A percentile compares a stretch with the other conserved stretches of the same genome.
Conservation (phyloP, 2,113 vertebrate species). For the Psittacula cyanocephala region DNA sequence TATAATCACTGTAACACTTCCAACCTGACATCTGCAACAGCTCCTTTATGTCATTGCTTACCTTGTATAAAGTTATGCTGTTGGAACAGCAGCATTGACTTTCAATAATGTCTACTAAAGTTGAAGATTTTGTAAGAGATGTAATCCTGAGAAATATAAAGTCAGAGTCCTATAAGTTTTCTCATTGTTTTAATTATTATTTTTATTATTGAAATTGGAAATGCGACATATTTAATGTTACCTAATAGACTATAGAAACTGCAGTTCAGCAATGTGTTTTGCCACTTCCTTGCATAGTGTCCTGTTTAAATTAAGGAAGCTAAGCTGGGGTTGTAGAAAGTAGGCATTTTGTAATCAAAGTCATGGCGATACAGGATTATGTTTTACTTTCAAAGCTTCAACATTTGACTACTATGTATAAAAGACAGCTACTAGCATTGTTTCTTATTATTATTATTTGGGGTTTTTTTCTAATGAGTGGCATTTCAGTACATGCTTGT, state of each 20-base stretch:
- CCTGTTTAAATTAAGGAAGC: not conserved
- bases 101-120: not conserved
- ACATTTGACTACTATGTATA: not conserved
- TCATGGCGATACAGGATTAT: fast-evolving
- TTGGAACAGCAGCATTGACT: not conserved
- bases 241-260: not conserved
- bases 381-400: not conserved
- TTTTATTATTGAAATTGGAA: not conserved
- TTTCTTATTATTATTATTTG: not conserved
- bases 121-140: not conserved
- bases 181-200: not conserved
- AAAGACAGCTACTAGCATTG: not conserved
- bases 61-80: not conserved
- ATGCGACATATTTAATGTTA: not conserved
- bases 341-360: not conserved
- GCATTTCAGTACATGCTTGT: not conserved
- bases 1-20: not conserved
- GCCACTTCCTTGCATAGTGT: not conserved
- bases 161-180: not conserved
- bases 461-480: not conserved
- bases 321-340: not conserved
- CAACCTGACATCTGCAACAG: not conserved
- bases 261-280: not conserved
- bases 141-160: not conserved
- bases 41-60: not conserved